Base-by-base conservation (phyloP, 2,113 vertebrate genomes). In the Naja naja region DNA sequence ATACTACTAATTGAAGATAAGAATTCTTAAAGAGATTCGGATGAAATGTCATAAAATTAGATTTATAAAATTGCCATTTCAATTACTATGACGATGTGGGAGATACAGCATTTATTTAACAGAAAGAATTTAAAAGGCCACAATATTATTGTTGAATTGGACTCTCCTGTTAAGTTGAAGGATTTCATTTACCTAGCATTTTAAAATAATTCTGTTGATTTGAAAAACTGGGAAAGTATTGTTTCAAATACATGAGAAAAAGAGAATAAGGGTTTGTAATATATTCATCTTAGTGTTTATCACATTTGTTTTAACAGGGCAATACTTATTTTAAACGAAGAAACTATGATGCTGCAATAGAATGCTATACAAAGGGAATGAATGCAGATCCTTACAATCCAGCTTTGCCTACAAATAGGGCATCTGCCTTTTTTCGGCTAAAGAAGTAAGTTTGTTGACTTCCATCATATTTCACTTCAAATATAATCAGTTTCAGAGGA, bases 281-380 rank as follows among this genome's bases (percentile, higher is more conserved):
- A 91, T 87, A 39, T 93, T 92, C 1, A n/a, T 93, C 52, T 91
- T 86, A 93, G 55, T 5, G 0, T 2, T 22, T 12, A 22, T 86
- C 56, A 60, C n/a, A 88, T 89, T 69, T 93, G 43, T 85, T 89
- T 45, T 92, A 95, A 88, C 93, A 99, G 99, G 99, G 99, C 4
- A 99, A 99, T 95, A 93, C 90, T 10, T 98, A 98, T 85, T 99
- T 99, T 93, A 99, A 98, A 97, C 98, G 98, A 52, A 98, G 98
- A 54, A 98, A 98, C 91, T 99, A 98, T 52, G 98, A 99, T 60
- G 98, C 98, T 3, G 99, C 99, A 47, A 96, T 99, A 54, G 98
- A 99, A 20, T 99, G 98, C 95, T 99, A 99, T 95, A 99, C 98
- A 92, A 98, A 96, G 97, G 99, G 98, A 92, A 99, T 99, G 99